Evolutionary conservation across 2,888 invertebrate species (phyloP).

Genomic region (Eupithecia abbreviata): DNA sequence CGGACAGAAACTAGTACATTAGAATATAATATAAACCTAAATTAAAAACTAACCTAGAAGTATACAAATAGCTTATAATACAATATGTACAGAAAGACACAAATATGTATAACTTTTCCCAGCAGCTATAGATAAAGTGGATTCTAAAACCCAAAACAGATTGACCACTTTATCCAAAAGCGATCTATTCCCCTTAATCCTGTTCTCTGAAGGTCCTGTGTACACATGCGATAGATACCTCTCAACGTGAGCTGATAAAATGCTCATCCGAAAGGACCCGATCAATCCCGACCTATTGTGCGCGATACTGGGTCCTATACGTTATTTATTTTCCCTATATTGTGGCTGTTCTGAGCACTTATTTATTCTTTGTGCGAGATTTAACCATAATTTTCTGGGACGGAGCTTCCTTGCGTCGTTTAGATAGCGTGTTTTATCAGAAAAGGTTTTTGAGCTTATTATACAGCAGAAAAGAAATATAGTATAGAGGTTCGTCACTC

Average conservation of each 20-base stretch:
- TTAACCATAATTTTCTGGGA: conserved; percentile 38
- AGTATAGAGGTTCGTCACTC: neutral
- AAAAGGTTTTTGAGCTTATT: conserved; percentile 7
- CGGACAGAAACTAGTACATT: no score
- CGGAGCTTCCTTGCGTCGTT: conserved; percentile 36
- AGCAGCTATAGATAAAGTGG: neutral
- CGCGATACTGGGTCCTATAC: conserved; percentile 53
- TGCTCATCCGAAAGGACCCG: conserved; percentile 57
- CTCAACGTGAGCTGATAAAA: conserved; percentile 62
- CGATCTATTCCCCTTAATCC: conserved; percentile 56
- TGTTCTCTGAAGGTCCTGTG: conserved; percentile 53
- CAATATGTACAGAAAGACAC: no score
- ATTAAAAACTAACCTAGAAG: no score
- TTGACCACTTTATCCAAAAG: conserved; percentile 45
- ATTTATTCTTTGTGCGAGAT: conserved; percentile 41
- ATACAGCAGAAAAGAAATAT: neutral
- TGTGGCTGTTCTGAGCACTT: conserved; percentile 30
- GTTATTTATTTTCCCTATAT: conserved; percentile 31
- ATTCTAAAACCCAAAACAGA: conserved; percentile 7
- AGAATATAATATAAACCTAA: no score
- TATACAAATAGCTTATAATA: no score
- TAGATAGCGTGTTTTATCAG: conserved; percentile 34
- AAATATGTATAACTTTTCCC: neutral
- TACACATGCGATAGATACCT: conserved; percentile 53
- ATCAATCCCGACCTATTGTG: conserved; percentile 62